Conservation (phyloP, 1,140 invertebrate species). For the Drosophila sechellia region DNA sequence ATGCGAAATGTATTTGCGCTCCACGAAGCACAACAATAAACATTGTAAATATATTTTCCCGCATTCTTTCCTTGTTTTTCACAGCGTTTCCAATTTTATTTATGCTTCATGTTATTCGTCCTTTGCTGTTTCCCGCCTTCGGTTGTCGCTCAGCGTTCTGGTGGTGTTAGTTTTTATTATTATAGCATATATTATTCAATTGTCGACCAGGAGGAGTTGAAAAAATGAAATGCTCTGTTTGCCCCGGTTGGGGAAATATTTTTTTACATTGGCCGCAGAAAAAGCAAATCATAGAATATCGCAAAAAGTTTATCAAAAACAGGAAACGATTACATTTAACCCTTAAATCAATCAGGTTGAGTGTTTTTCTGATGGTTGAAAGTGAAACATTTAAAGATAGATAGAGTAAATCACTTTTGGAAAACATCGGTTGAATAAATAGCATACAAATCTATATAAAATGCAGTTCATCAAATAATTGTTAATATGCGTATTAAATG, state of each 20-base stretch:
- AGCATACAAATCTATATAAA: no score
- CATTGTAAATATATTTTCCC: conserved; percentile 75
- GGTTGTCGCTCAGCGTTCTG: conserved; percentile 29
- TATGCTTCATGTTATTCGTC: conserved; percentile 44
- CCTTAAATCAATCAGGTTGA: conserved; percentile 2
- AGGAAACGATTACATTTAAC: conserved; percentile 12
- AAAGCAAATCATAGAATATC: conserved; percentile 18
- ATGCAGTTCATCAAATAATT: no score
- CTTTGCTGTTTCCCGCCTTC: conserved; percentile 29
- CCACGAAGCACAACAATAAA: conserved; percentile 80
- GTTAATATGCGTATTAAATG: no score
- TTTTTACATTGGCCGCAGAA: conserved; percentile 6
- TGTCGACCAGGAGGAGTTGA: conserved; percentile 27
- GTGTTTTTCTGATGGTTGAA: background rate
- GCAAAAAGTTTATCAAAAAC: background rate
- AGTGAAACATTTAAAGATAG: background rate
- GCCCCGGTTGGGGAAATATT: conserved; percentile 13
- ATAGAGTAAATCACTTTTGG: background rate
- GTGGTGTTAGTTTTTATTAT: conserved; percentile 75
- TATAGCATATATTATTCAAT: conserved; percentile 72
- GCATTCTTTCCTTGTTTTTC: conserved; percentile 22
- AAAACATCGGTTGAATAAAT: background rate
- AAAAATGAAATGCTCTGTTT: conserved; percentile 11
- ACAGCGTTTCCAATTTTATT: conserved; percentile 25
- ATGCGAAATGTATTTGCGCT: conserved; percentile 80